Percentiles rank a stretch among this genome's conserved stretches.
These are phyloP conservation scores for Balaeniceps rex DNA, from an alignment of 2,113 vertebrate genomes.

Conservation along the genomic window DNA sequence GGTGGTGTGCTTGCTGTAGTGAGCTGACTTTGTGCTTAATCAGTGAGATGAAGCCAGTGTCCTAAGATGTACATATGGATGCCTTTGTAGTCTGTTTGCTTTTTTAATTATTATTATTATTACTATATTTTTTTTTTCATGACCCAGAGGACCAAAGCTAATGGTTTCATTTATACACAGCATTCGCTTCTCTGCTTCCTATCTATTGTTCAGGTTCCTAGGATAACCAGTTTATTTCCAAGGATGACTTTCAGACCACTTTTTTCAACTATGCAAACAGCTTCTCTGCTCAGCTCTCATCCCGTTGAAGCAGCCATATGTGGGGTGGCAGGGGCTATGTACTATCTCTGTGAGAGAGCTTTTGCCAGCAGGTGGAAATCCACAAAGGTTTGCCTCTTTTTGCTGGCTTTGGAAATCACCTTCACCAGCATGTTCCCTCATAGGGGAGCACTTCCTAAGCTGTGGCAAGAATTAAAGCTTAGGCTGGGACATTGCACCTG, in stretches of 20 bases:
- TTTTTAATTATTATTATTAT: neutral
- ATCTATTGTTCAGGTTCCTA: slow-evolving; percentile 84
- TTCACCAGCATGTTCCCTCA: slow-evolving; percentile 62
- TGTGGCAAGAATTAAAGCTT: slow-evolving; percentile 68
- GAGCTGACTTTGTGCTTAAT: neutral
- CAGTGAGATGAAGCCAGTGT: neutral
- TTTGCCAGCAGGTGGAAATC: slow-evolving; percentile 81
- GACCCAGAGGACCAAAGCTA: slow-evolving; percentile 39
- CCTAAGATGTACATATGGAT: neutral
- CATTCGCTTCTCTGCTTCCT: slow-evolving; percentile 73
- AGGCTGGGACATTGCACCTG: slow-evolving; percentile 65
- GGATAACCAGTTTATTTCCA: slow-evolving; percentile 79
- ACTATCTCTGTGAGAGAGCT: slow-evolving; percentile 84
- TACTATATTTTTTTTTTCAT: neutral
- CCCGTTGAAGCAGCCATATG: slow-evolving; percentile 84
- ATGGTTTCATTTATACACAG: slow-evolving; percentile 58
- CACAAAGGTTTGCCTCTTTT: slow-evolving; percentile 86
- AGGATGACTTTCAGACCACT: slow-evolving; percentile 79
- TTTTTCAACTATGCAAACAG: slow-evolving; percentile 82
- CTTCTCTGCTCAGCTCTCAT: slow-evolving; percentile 83
- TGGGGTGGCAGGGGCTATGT: slow-evolving; percentile 84
- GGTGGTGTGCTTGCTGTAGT: neutral
- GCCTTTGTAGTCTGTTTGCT: neutral
- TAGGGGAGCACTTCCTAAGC: slow-evolving; percentile 61
- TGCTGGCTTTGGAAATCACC: slow-evolving; percentile 71